Base-by-base conservation (phyloP, 2,113 vertebrate genomes). In the Fukomys damarensis region DNA sequence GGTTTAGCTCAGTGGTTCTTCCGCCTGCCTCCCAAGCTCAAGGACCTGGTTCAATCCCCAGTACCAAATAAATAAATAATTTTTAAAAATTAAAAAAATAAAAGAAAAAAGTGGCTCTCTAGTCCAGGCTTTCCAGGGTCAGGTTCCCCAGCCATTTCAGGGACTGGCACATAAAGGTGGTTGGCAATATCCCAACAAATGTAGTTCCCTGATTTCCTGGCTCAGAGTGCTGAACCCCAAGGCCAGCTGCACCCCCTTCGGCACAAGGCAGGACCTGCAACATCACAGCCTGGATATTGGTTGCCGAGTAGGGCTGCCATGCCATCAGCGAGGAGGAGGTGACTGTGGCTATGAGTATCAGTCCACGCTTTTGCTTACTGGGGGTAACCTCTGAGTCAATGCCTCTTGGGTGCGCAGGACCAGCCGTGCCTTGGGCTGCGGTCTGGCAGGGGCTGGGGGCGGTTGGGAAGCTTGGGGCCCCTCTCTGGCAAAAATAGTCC, bases 401-500 rank as follows among this genome's bases (percentile, higher is more conserved):
- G 74, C 35, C 87, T 92, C 84, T 93, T 8, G 59, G 95, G 84
- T n/a, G 56, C 56, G 0, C 72, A 35, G 98, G 97, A 94, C 97
- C 93, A 96, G 92, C 82, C 32, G 9, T 94, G 92, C 97, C 80
- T 92, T 92, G 96, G 97, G 96, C 90, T 98, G 98, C 81, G 98
- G 98, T 98, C 98, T 98, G 98, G 97, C 97, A 97, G 90, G 96
- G 97, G 98, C 65, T 59, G 94, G 97, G 97, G 95, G 91, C 7
- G 85, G 85, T 96, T 97, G 95, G 97, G 96, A 97, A 97, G 98
- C 98, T 96, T 97, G 95, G 94, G 98, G 98, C 95, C 96, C 98
- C 97, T 98, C 97, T 98, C 95, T 96, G 97, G 98, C 98, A 98
- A 98, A 98, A 98, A 98, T 98, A 98, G 98, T 95, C 97, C 94